These are phyloP conservation scores for Phataginus tricuspis DNA, from an alignment of 2,797 vertebrate species.

Conservation along the genomic window DNA sequence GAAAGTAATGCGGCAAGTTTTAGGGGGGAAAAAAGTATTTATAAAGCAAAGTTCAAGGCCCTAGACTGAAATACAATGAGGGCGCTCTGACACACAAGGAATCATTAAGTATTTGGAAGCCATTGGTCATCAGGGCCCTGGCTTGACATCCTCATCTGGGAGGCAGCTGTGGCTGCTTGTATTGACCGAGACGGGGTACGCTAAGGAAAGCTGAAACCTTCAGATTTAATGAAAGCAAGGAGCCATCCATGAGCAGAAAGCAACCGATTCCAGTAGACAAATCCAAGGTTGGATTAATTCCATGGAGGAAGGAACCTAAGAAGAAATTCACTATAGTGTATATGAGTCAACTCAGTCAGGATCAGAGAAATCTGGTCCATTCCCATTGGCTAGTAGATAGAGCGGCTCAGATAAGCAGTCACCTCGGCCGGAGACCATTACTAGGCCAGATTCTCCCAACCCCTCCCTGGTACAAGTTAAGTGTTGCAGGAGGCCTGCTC, in stretches of 20 bases:
- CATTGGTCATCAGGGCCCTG: conserved; percentile 72
- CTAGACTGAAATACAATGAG: conserved; percentile 51
- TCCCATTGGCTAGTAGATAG: conserved; percentile 46
- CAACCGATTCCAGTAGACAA: conserved; percentile 84
- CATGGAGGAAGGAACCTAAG: conserved; percentile 79
- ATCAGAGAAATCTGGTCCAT: conserved; percentile 77
- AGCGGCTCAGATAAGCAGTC: conserved; percentile 42
- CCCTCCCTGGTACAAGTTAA: not conserved
- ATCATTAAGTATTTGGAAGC: conserved; percentile 84
- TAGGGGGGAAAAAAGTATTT: not conserved
- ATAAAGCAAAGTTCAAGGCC: conserved; percentile 61
- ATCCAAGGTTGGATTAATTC: conserved; percentile 85
- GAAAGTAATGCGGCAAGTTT: conserved; percentile 58
- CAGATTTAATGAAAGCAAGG: conserved; percentile 84
- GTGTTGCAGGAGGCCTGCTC: not conserved
- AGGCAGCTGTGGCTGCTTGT: conserved; percentile 76
- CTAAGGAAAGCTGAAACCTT: conserved; percentile 83
- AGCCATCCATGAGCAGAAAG: conserved; percentile 81
- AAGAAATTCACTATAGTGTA: conserved; percentile 73
- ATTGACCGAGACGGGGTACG: conserved; percentile 83
- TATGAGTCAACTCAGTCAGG: conserved; percentile 75
- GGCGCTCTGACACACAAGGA: conserved; percentile 54
- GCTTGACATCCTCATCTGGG: conserved; percentile 80
- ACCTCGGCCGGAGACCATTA: conserved; percentile 11
- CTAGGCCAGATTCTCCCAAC: not conserved